Evolutionary conservation across 2,113 vertebrate genomes (phyloP).

Genomic region (Sapayoa aenigma): DNA sequence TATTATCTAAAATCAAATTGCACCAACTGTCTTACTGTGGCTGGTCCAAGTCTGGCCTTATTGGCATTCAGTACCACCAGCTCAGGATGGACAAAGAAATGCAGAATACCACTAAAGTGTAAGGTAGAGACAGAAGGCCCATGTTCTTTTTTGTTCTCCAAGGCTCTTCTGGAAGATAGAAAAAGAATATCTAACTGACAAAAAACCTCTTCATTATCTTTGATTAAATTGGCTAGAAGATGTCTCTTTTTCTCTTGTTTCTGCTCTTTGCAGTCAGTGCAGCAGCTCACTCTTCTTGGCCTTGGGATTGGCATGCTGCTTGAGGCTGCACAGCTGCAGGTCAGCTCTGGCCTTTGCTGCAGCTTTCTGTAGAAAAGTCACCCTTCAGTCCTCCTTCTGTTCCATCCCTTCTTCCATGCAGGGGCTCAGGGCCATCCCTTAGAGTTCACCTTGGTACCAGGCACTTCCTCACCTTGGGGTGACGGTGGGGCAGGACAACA

Average conservation of each 20-base stretch:
- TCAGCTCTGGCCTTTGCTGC: background rate
- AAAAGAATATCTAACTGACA: background rate
- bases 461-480: background rate
- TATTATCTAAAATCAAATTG: slow-evolving; percentile 36
- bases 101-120: background rate
- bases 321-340: background rate
- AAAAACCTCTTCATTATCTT: background rate
- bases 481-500: background rate
- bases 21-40: slow-evolving; percentile 43
- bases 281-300: background rate
- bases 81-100: background rate
- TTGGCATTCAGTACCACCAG: slow-evolving; percentile 39
- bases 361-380: background rate
- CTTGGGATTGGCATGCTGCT: background rate
- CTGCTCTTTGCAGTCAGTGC: background rate
- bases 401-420: fast-evolving
- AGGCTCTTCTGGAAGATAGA: background rate
- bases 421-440: background rate
- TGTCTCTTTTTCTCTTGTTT: background rate
- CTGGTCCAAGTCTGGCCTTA: slow-evolving; percentile 43
- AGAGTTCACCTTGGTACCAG: background rate
- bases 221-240: background rate
- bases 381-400: background rate
- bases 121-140: background rate
- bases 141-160: background rate